These are phyloP conservation scores for Neodiprion virginianus DNA, from an alignment of 1,140 invertebrate species.

Conservation along the genomic window DNA sequence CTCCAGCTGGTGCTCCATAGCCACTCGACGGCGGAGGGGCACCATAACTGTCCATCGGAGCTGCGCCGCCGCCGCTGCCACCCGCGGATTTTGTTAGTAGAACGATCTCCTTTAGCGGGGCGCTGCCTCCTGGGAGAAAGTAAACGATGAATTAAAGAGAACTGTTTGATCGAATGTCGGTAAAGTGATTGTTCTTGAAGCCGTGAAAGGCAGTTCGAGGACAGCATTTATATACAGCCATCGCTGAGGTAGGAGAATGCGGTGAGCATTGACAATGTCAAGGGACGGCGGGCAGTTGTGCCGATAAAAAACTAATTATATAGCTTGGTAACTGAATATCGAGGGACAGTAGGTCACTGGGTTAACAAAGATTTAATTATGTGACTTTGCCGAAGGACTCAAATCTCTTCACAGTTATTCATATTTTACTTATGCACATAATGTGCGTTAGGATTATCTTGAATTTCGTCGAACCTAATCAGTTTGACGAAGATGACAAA, in stretches of 20 bases:
- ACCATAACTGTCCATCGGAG: slow-evolving; percentile 41
- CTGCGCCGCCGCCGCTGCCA: slow-evolving; percentile 27
- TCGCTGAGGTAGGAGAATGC: too few relatives aligned
- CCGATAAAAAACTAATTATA: background rate
- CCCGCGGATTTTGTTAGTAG: slow-evolving; percentile 47
- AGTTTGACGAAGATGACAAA: too few relatives aligned
- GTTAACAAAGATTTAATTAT: slow-evolving; percentile 5
- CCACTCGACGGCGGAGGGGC: slow-evolving; percentile 40
- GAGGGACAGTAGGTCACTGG: background rate
- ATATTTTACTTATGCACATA: too few relatives aligned
- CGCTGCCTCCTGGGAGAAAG: slow-evolving; percentile 5
- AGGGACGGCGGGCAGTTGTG: too few relatives aligned
- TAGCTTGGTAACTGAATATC: background rate
- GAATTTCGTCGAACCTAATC: too few relatives aligned
- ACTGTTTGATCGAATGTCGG: too few relatives aligned
- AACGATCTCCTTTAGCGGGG: slow-evolving; percentile 51
- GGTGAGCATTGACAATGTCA: too few relatives aligned
- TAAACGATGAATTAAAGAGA: background rate
- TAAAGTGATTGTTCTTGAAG: too few relatives aligned
- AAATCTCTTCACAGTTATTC: background rate
- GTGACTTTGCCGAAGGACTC: background rate
- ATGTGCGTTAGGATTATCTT: too few relatives aligned
- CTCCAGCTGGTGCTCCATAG: slow-evolving; percentile 44
- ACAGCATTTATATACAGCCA: too few relatives aligned
- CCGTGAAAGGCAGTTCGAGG: too few relatives aligned